Percentiles rank a stretch among this genome's conserved stretches.
Evolutionary conservation across 2,888 invertebrate genomes (phyloP).

Genomic region (Dynastes maya): DNA sequence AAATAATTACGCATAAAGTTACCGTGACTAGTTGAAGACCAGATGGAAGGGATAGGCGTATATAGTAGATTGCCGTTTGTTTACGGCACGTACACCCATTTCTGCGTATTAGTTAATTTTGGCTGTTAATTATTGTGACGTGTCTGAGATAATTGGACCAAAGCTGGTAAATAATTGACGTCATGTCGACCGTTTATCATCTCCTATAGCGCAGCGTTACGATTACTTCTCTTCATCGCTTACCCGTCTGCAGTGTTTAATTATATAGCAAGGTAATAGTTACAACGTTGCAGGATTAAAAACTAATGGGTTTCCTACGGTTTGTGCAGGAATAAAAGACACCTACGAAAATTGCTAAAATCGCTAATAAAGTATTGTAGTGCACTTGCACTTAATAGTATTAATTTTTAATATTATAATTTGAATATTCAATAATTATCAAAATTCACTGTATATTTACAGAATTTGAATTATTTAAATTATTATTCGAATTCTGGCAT

Average conservation of each 20-base stretch:
- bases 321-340: too few relatives aligned
- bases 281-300: background rate
- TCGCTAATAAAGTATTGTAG: too few relatives aligned
- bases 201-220: slow-evolving; percentile 24
- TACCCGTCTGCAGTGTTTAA: background rate
- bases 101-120: slow-evolving; percentile 52
- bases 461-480: too few relatives aligned
- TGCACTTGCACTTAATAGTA: too few relatives aligned
- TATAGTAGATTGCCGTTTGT: slow-evolving; percentile 5
- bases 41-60: background rate
- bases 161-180: slow-evolving; percentile 57
- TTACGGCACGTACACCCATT: background rate
- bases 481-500: too few relatives aligned
- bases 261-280: background rate
- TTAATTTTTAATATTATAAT: too few relatives aligned
- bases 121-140: slow-evolving; percentile 56
- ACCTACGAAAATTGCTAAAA: too few relatives aligned
- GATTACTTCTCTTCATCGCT: background rate
- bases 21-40: background rate
- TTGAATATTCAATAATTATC: too few relatives aligned
- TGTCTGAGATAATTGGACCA: slow-evolving; percentile 57
- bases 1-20: background rate
- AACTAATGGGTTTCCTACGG: background rate
- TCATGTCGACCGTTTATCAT: slow-evolving; percentile 56
- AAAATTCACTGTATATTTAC: too few relatives aligned